Evolutionary conservation across 1,140 invertebrate genomes (phyloP), one percentile per base, ranked within the genome.

Genomic region (Drosophila sproati): DNA sequence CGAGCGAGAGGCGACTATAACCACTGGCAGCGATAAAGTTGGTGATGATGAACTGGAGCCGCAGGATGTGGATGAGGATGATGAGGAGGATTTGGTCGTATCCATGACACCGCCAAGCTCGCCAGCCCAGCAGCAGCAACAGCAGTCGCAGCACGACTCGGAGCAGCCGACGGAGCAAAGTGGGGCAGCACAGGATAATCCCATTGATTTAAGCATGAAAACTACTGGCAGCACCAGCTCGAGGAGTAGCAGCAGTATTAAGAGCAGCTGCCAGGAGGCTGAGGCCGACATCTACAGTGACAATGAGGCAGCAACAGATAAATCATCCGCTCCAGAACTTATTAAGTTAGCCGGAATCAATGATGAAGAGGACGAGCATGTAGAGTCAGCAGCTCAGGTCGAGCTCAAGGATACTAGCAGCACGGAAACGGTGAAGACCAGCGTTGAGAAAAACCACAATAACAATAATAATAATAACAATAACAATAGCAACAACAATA

Each of bases 191-290:
- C 95, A 95, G 90, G 95, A 97, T 62, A 95, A 96, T 81, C 96
- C 96, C n/a, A 97, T 97, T 77, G 96, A 97, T 87, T 92, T 97
- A 45, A 96, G 96, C 3, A 95, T 96, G 92, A 96, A 96, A 80
- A 85, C 83, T 39, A 94, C 94, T 3, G 93, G 93, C 37, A 94
- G 94, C 28, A 93, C 93, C 43, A 93, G 55, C 39, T 57, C 20
- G 31, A 8, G 39, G n/a, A 57, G 55, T 8, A 32, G 39, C 55
- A 35, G 57, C 57, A 59, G 56, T 34, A 34, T 59, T 32, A 59
- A 59, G 56, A 79, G 77, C 54, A 91, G 87, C 73, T 29, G 72
- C 70, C 5, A 74, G 71, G 92, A 73, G 63, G 87, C 3, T 62
- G 87, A 89, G 3, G 29, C 71, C 2, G 86, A 72, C 43, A 29